Base-by-base conservation (phyloP, 2,888 invertebrate species). In the Eutolmus rufibarbis region DNA sequence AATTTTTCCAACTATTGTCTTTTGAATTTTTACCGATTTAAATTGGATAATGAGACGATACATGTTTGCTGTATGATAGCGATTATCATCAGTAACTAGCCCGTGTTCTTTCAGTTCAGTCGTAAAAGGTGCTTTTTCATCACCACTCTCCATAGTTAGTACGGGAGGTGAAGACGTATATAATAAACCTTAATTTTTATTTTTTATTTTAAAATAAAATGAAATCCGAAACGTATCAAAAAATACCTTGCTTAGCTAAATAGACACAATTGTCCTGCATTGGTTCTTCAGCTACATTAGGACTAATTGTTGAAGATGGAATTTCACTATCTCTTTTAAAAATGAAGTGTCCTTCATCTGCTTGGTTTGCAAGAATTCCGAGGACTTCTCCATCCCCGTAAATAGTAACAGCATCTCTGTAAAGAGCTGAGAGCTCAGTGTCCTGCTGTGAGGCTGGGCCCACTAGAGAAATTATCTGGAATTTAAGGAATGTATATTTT, bases 391-490 rank as follows among this genome's bases (percentile, higher is more conserved):
- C 94, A 5, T 92, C 91, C 0, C 95, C 95, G 89, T 94, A 94
- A 88, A 94, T 94, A 87, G 94, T 94, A 89, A 94, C 92, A 0
- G 95, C 93, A 16, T 95, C 92, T 0, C 94, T 94, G 89, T 94
- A 95, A 9, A 94, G 93, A 89, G 94, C 94, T 8, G 94, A 93
- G 91, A 95, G 93, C 91, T 94, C 94, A 0, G 94, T 93, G 88
- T 95, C 95, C 74, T 94, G 93, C 90, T 94, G 94, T 31, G 94
- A 94, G 91, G 93, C 93, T n/a, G 94, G 94, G 0, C 95, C 95
- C 90, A 94, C 94, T 77, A 94, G 91, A 4, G 93, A 94, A 84
- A 95, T 92, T 88, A 95, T 93, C 95, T 95, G 90, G 0, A 89
- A 85, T 31, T 37, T 9, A 14, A 74, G 9, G 28, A 43, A 28